These are phyloP conservation scores for Brachymystax lenok DNA, from an alignment of 2,797 vertebrate genomes.

Conservation along the genomic window DNA sequence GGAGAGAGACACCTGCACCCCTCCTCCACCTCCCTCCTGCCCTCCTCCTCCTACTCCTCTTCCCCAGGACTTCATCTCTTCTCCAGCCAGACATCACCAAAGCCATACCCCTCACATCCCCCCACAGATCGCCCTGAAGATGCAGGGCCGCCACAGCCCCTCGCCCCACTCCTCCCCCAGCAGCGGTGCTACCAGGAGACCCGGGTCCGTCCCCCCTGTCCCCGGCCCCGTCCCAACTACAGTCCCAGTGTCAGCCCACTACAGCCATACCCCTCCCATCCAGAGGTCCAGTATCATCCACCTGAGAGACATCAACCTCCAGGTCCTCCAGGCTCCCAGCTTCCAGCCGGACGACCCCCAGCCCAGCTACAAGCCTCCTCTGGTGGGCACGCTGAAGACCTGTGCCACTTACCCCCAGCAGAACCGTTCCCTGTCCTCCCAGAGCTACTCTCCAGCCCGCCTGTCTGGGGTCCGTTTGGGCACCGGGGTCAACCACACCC, in stretches of 20 bases:
- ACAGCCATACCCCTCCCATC: constrained; percentile 79
- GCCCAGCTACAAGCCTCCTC: constrained; percentile 74
- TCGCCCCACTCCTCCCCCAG: constrained; percentile 74
- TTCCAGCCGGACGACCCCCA: constrained; percentile 72
- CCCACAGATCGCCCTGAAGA: constrained; percentile 77
- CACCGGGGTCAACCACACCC: constrained; percentile 77
- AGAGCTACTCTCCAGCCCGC: constrained; percentile 94
- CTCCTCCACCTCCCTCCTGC: constrained; percentile 9
- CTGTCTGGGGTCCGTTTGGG: constrained; percentile 81
- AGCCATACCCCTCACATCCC: constrained; percentile 71
- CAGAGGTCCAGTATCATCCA: constrained; percentile 73
- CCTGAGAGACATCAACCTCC: not conserved
- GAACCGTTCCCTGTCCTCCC: constrained; percentile 94
- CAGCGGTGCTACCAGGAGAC: constrained; percentile 31
- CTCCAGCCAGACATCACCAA: constrained; percentile 73
- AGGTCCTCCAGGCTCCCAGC: not conserved
- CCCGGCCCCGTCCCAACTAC: constrained; percentile 43
- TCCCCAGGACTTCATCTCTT: constrained; percentile 71
- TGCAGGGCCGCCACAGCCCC: constrained; percentile 78
- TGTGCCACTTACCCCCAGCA: constrained; percentile 97
- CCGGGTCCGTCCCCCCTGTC: not conserved
- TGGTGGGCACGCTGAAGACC: constrained; percentile 84
- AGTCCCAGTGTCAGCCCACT: constrained; percentile 73
- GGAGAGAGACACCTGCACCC: constrained; percentile 5
- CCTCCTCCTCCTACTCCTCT: constrained; percentile 32